A percentile compares a stretch with the other conserved stretches of the same genome.
phyloP scores from a whole-genome alignment of 2,888 invertebrate genomes.

The Dioctria rufipes region DNA sequence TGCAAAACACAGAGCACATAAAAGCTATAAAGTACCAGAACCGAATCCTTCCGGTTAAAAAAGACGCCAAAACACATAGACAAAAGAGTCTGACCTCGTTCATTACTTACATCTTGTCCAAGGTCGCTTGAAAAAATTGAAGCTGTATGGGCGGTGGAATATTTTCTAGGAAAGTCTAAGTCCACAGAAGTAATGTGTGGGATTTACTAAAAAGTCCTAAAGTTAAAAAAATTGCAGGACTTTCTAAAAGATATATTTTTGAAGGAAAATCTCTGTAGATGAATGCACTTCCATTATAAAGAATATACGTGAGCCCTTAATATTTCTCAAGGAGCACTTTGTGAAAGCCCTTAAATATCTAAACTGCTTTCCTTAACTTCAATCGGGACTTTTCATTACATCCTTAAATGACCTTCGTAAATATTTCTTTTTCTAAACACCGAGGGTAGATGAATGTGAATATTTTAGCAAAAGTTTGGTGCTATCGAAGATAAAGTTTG shows the following conservation, averaged over 20 bases:
- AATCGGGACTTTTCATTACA: neutral
- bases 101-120: neutral
- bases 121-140: neutral
- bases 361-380: neutral
- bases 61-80: too few species aligned
- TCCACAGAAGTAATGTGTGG: neutral
- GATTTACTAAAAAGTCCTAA: neutral
- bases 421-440: too few species aligned
- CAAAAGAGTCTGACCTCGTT: too few species aligned
- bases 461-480: too few species aligned
- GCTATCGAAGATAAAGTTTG: too few species aligned
- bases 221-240: slow-evolving; percentile 4
- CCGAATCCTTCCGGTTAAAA: too few species aligned
- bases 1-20: neutral
- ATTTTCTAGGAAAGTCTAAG: neutral
- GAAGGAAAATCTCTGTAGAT: slow-evolving; percentile 28
- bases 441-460: too few species aligned
- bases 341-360: neutral
- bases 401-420: neutral
- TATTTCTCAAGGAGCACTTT: slow-evolving; percentile 24
- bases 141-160: neutral
- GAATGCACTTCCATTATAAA: slow-evolving; percentile 39
- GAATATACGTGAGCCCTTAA: slow-evolving; percentile 37
- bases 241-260: slow-evolving; percentile 11
- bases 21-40: too few species aligned